phyloP scores from a whole-genome alignment of 2,113 vertebrate species.

The Chaetops frenatus region DNA sequence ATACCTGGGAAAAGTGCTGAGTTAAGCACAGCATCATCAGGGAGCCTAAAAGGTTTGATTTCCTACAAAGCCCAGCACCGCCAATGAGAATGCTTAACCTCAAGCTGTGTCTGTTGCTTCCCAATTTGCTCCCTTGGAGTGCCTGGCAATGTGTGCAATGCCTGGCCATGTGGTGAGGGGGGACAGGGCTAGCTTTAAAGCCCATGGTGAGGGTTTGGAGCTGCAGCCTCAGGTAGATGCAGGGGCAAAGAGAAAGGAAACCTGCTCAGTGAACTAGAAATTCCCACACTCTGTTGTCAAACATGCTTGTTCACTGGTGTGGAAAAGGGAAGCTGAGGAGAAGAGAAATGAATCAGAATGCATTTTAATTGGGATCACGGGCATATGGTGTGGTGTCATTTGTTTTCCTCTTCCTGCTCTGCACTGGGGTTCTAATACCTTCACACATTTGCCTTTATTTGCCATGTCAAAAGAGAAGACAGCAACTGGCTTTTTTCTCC shows the following conservation, averaged over 20 bases:
- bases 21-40: background rate
- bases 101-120: background rate
- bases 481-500: background rate
- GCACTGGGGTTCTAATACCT: conserved; percentile 10
- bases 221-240: background rate
- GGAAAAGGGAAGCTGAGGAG: conserved; percentile 41
- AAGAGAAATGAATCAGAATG: conserved; percentile 29
- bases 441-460: conserved; percentile 40
- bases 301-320: conserved; percentile 38
- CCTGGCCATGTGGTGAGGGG: background rate
- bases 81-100: background rate
- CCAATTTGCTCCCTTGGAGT: background rate
- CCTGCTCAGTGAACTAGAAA: conserved; percentile 51
- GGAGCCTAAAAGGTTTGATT: background rate
- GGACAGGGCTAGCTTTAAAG: background rate
- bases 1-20: background rate
- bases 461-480: background rate
- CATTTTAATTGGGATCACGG: conserved; percentile 14
- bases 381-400: conserved; percentile 25
- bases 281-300: conserved; percentile 55
- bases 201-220: background rate
- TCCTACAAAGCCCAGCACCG: background rate
- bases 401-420: conserved; percentile 41
- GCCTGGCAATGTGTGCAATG: background rate
- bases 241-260: background rate